phyloP scores from a whole-genome alignment of 53 echinoderm and acorn worm genomes.

The Echinometra lucunter region DNA sequence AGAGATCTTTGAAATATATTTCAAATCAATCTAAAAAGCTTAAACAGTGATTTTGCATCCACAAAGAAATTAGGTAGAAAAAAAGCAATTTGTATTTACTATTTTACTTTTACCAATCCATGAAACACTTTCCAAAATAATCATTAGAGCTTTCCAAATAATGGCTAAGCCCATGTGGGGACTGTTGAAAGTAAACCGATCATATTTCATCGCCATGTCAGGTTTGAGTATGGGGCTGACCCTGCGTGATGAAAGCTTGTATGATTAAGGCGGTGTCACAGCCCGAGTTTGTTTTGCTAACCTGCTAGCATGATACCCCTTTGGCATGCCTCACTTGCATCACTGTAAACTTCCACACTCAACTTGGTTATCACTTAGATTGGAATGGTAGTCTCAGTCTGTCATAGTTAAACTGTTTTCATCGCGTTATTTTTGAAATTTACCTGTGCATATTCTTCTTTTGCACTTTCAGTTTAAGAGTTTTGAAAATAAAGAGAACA shows the following conservation, averaged over 20 bases:
- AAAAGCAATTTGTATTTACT: neutral
- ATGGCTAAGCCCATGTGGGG: neutral
- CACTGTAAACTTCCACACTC: conserved; percentile 47
- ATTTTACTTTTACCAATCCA: neutral
- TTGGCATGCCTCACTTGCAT: conserved; percentile 46
- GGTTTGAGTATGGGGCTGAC: conserved; percentile 37
- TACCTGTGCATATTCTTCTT: neutral
- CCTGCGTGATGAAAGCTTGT: conserved; percentile 17
- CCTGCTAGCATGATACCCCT: conserved; percentile 66
- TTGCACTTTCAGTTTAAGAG: too few species aligned
- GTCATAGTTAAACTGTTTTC: neutral
- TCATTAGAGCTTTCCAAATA: conserved; percentile 9
- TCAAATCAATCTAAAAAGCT: too few species aligned
- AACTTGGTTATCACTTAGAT: conserved; percentile 31
- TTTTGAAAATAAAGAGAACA: too few species aligned
- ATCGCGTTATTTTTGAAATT: neutral
- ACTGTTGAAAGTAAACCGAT: conserved; percentile 37
- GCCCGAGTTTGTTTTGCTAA: conserved; percentile 40
- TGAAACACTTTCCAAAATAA: neutral
- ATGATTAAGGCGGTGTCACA: conserved; percentile 27
- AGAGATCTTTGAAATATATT: too few species aligned
- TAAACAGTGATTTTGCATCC: neutral
- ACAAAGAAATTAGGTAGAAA: neutral
- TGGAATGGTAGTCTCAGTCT: neutral
- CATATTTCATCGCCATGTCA: conserved; percentile 43